A percentile compares a stretch with the other conserved stretches of the same genome.
Conservation (phyloP, 2,797 vertebrate genomes). For the Phylloscopus collybita region DNA sequence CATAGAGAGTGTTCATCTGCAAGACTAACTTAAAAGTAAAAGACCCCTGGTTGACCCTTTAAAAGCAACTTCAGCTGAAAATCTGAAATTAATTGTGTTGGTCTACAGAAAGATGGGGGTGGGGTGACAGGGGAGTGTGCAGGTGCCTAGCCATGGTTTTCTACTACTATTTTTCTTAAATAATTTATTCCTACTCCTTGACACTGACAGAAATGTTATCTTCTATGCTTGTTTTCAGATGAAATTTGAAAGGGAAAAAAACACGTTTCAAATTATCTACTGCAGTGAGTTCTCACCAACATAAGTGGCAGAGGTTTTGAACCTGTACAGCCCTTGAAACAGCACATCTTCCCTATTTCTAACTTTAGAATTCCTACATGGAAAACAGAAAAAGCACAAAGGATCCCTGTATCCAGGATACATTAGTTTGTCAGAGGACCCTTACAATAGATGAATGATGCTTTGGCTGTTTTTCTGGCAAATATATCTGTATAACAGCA, state of each 20-base stretch:
- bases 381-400: background rate
- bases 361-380: background rate
- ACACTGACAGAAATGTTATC: background rate
- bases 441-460: background rate
- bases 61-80: background rate
- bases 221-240: background rate
- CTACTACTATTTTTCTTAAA: background rate
- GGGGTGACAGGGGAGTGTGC: fast-evolving
- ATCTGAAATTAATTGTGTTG: background rate
- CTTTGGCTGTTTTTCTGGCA: background rate
- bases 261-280: background rate
- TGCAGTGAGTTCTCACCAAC: background rate
- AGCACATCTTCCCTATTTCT: background rate
- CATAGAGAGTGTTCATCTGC: background rate
- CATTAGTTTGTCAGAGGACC: background rate
- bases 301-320: background rate
- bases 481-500: background rate
- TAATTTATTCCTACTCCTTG: background rate
- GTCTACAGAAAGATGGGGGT: background rate
- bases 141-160: background rate
- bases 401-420: background rate
- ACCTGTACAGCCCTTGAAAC: background rate
- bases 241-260: background rate
- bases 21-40: background rate
- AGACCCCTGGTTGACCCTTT: background rate